Base-by-base conservation (phyloP, 2,888 invertebrate species). In the Amiota minor region DNA sequence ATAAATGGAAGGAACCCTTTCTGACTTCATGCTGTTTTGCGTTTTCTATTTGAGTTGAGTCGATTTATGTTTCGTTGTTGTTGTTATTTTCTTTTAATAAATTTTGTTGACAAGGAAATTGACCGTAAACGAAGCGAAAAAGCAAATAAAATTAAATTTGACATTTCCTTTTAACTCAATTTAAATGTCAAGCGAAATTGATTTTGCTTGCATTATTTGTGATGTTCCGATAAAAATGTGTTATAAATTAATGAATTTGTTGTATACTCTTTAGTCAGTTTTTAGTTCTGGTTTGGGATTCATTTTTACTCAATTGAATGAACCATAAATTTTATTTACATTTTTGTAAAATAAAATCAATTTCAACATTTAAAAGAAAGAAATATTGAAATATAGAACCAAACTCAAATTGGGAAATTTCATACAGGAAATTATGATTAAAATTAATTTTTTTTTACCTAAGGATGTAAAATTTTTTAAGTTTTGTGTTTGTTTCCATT, bases 101-200 rank as follows among this genome's bases (percentile, higher is more conserved):
- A 55, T 18, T 73, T 74, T 77, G 59, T 76, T 77, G 49, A 72
- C 68, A 72, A 76, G 75, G 76, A 81, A 79, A 81, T 84, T 69
- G 77, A 78, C 77, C 73, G 75, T 70, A 77, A 78, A 81, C 75
- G 73, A 73, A 69, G 49, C 50, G 73, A 74, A 72, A 73, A 73
- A 75, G 76, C 72, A 78, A 83, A 81, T 79, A 76, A 77, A 81
- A 84, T 81, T 81, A 76, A 79, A 84, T 82, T 81, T 80, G 78
- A 75, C 77, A 84, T 77, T 80, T 77, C 76, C 46, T 74, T 77
- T 75, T 77, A 82, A 81, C 81, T 79, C 76, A 74, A 81, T 81
- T 84, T 80, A 76, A 82, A 75, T 75, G 73, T 75, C 75, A 77
- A 81, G 79, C 74, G 82, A 82, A 78, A 83, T 75, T 79, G 75